These are phyloP conservation scores for Penaeus indicus DNA, from an alignment of 1,140 invertebrate species.

Conservation along the genomic window DNA sequence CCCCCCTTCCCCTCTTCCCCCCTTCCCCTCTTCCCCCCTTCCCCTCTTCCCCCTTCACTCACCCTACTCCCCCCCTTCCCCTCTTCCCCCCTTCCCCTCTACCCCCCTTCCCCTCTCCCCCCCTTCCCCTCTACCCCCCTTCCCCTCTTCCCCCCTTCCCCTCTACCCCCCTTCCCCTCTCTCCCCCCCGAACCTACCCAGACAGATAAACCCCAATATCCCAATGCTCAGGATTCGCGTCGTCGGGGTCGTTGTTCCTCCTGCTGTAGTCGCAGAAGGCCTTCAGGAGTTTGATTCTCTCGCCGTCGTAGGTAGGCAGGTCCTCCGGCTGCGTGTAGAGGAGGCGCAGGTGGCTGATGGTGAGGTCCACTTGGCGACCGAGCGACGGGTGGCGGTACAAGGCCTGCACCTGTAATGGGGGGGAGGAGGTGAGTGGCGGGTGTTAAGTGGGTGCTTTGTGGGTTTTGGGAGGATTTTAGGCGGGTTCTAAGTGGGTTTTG, in stretches of 20 bases:
- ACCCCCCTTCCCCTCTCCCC: too few relatives aligned
- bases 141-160: neutral
- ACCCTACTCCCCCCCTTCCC: neutral
- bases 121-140: too few relatives aligned
- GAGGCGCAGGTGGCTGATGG: conserved; percentile 82
- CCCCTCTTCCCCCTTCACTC: neutral
- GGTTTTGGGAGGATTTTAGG: too few relatives aligned
- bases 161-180: neutral
- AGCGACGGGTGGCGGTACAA: conserved; percentile 85
- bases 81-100: neutral
- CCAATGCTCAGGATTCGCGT: conserved; percentile 82
- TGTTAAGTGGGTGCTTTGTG: too few relatives aligned
- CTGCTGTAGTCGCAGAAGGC: conserved; percentile 84
- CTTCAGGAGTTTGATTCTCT: conserved; percentile 79
- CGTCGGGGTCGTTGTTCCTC: conserved; percentile 78
- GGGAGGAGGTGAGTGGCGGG: too few relatives aligned
- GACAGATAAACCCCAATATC: conserved; percentile 87
- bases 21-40: neutral
- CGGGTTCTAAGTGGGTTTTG: too few relatives aligned
- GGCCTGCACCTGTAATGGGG: conserved; percentile 79
- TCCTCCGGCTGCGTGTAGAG: conserved; percentile 79
- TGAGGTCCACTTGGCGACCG: conserved; percentile 80
- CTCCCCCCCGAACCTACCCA: conserved; percentile 73
- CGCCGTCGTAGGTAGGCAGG: conserved; percentile 76
- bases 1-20: neutral